phyloP scores from a whole-genome alignment of 2,888 invertebrate genomes.

The Microplitis manilae region DNA sequence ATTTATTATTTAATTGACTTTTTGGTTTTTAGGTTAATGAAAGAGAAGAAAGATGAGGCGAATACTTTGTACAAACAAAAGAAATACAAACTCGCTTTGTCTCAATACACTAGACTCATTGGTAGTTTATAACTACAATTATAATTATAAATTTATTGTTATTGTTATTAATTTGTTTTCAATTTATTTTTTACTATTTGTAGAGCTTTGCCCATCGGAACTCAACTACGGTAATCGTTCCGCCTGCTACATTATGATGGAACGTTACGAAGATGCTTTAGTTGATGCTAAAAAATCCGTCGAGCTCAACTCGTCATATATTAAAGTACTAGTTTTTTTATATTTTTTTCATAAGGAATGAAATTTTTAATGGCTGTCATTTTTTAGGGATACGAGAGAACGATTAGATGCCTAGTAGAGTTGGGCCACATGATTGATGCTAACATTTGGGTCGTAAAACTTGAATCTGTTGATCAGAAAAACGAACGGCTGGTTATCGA shows the following conservation, averaged over 20 bases:
- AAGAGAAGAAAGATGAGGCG: slow-evolving; percentile 5
- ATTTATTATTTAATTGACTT: background rate
- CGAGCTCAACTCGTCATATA: slow-evolving; percentile 9
- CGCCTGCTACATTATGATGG: slow-evolving; percentile 21
- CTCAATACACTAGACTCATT: slow-evolving; percentile 22
- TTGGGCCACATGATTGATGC: background rate
- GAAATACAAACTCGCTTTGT: slow-evolving; percentile 13
- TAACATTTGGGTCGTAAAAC: background rate
- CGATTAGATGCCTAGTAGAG: background rate
- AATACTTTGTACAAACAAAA: slow-evolving; percentile 10
- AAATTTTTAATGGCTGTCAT: background rate
- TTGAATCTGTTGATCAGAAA: background rate
- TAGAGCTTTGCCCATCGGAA: slow-evolving; percentile 8
- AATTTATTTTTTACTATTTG: background rate
- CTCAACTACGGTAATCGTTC: slow-evolving; percentile 14
- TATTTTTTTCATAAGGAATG: no score
- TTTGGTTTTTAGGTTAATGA: background rate
- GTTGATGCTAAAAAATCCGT: slow-evolving; percentile 4
- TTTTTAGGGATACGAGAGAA: background rate
- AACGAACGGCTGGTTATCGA: background rate
- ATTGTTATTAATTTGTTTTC: background rate
- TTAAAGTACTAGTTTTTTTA: slow-evolving; percentile 2
- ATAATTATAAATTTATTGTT: background rate
- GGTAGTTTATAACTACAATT: slow-evolving; percentile 11
- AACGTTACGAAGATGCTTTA: slow-evolving; percentile 2